Base-by-base conservation (phyloP, 1,140 invertebrate genomes). In the Berghia stephanieae region DNA sequence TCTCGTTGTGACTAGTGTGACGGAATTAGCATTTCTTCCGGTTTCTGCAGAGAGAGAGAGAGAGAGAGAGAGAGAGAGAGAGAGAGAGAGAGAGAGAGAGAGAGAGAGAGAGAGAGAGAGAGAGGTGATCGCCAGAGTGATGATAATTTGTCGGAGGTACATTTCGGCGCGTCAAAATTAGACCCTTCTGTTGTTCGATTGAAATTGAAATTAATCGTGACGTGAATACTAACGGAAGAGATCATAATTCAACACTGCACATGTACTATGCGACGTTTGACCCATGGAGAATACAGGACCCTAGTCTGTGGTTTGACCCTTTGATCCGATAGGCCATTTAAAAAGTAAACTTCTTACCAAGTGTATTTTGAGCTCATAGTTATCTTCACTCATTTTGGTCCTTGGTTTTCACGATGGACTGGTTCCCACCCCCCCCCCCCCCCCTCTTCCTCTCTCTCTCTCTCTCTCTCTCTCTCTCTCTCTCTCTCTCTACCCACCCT, bases 401-500 rank as follows among this genome's bases (percentile, higher is more conserved):
- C 8, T 8, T 63, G 16, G 8, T 10, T 63, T 63, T 27, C 57
- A 63, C 16, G 13, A 13, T 63, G 8, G 27, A 13, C 5, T 40
- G 10, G 16, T 16, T 68, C 27, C n/a, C 21, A 10, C 38, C 38
- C 40, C 21, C 38, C 21, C 40, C 10, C 38, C 27, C 68, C 18
- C 68, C 40, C 38, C 40, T 13, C 40, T 27, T 38, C 38, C 18
- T n/a, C 40, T 16, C 40, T 27, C 42, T 42, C 40, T 43, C 38
- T 42, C 68, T 43, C 24, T 71, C 10, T 71, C 31, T 43, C 4
- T 43, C 40, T 68, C n/a, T 68, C 38, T 40, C 31, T 68, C 66
- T 68, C 8, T n/a, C n/a, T 40, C 31, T 68, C 13, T 49, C 13
- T n/a, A 49, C 13, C 13, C 46, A 49, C 46, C 13, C 46, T 13